A percentile compares a stretch with the other conserved stretches of the same genome.
phyloP scores from a whole-genome alignment of 1,140 invertebrate genomes.

The Calephelis virginiensis region DNA sequence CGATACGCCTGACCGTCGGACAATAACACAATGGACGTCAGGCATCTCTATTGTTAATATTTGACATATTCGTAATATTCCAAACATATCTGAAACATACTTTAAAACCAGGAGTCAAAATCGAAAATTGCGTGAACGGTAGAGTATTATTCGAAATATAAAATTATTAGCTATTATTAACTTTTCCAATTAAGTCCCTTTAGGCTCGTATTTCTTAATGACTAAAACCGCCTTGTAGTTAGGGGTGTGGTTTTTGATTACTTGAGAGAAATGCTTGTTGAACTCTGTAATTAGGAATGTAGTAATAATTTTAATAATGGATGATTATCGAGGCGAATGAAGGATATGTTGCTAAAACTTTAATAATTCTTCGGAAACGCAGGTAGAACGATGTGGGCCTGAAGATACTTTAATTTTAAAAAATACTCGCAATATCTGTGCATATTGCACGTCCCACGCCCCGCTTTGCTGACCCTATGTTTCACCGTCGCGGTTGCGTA shows the following conservation, averaged over 20 bases:
- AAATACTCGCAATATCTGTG: too few species aligned
- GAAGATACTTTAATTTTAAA: too few species aligned
- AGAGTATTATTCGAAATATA: background rate
- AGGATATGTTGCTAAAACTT: too few species aligned
- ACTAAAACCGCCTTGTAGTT: slow-evolving; percentile 3
- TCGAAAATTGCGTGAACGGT: background rate
- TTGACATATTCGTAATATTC: slow-evolving; percentile 28
- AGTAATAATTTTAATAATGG: background rate
- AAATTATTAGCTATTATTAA: slow-evolving; percentile 15
- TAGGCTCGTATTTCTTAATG: slow-evolving; percentile 12
- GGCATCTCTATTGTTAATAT: slow-evolving; percentile 42
- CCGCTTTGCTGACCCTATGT: too few species aligned
- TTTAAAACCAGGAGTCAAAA: background rate
- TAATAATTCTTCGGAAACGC: too few species aligned
- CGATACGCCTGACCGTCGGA: slow-evolving; percentile 18
- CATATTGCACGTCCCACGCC: too few species aligned
- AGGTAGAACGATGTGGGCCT: too few species aligned
- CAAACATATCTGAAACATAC: background rate
- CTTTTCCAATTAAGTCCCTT: slow-evolving; percentile 14
- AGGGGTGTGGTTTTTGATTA: slow-evolving; percentile 4
- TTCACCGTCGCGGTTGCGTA: too few species aligned
- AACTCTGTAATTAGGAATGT: background rate
- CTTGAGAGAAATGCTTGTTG: background rate
- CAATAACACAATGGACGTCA: slow-evolving; percentile 23
- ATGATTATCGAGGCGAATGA: background rate